Evolutionary conservation across 1,140 invertebrate genomes (phyloP).

Genomic region (Anastatus disparis): DNA sequence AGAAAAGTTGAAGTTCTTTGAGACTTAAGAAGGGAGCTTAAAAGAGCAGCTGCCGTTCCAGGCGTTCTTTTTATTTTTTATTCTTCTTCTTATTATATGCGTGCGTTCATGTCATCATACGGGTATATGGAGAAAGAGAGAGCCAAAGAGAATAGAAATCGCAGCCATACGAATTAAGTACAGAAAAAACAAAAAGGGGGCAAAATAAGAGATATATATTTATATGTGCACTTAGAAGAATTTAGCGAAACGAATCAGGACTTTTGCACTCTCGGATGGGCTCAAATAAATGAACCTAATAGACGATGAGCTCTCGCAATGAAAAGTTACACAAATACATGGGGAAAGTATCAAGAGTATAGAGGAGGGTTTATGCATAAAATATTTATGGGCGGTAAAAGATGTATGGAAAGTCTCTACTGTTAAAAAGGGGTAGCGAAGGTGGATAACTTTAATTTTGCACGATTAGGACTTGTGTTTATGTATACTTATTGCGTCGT

Average conservation of each 20-base stretch:
- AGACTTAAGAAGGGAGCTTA: slow-evolving; percentile 6
- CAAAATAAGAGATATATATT: too few species aligned
- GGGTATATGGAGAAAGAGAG: slow-evolving; percentile 1
- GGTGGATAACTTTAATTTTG: slow-evolving; percentile 34
- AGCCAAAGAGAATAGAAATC: background rate
- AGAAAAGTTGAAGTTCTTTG: background rate
- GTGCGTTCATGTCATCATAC: slow-evolving; percentile 25
- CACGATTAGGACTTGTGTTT: slow-evolving; percentile 31
- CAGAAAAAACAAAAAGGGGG: background rate
- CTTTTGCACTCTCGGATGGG: background rate
- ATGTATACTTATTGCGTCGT: background rate
- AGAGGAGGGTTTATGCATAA: slow-evolving; percentile 3
- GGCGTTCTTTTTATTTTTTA: too few species aligned
- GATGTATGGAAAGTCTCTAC: too few species aligned
- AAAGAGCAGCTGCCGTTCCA: slow-evolving; percentile 22
- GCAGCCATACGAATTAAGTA: slow-evolving; percentile 14
- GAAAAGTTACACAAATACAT: background rate
- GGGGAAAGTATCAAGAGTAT: too few species aligned
- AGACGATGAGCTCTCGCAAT: background rate
- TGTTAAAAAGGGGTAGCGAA: slow-evolving; percentile 27
- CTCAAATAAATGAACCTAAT: slow-evolving; percentile 27
- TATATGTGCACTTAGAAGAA: too few species aligned
- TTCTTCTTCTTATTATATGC: too few species aligned
- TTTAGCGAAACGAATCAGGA: slow-evolving; percentile 5
- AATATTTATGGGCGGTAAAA: slow-evolving; percentile 24